Percentiles rank a stretch among this genome's conserved stretches.
phyloP scores from a whole-genome alignment of 2,888 invertebrate species.

The Ceriagrion tenellum region DNA sequence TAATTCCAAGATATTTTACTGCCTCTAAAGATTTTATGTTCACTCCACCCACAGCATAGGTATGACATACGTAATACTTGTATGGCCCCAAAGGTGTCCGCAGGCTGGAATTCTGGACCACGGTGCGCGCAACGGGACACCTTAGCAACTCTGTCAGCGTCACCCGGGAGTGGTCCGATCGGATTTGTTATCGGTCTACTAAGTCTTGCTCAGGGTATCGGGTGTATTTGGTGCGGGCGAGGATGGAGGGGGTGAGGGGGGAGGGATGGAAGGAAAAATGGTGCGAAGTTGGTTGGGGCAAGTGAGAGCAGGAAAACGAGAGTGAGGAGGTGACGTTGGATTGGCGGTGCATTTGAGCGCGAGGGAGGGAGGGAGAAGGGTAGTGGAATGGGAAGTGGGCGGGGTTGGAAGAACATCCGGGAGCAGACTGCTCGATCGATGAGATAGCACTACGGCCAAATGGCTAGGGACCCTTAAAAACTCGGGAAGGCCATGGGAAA shows the following conservation, averaged over 20 bases:
- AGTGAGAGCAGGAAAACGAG: no score
- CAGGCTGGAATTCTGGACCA: not conserved
- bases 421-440: constrained; percentile 38
- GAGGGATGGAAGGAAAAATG: no score
- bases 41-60: no score
- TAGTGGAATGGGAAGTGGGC: not conserved
- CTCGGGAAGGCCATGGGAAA: constrained; percentile 57
- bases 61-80: no score
- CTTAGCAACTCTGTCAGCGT: not conserved
- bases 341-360: no score
- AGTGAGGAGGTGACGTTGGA: no score
- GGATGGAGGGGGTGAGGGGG: not conserved
- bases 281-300: no score
- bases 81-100: no score
- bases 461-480: constrained; percentile 62
- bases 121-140: not conserved
- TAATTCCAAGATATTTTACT: no score
- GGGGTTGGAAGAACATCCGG: not conserved
- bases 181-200: not conserved
- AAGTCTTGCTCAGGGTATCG: not conserved
- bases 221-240: not conserved
- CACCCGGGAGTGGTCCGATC: not conserved
- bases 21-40: no score
- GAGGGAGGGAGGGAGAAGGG: no score
- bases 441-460: constrained; percentile 54